Evolutionary conservation across 2,888 invertebrate species (phyloP), one percentile per base, ranked within the genome.

Genomic region (Aphrophora alni): DNA sequence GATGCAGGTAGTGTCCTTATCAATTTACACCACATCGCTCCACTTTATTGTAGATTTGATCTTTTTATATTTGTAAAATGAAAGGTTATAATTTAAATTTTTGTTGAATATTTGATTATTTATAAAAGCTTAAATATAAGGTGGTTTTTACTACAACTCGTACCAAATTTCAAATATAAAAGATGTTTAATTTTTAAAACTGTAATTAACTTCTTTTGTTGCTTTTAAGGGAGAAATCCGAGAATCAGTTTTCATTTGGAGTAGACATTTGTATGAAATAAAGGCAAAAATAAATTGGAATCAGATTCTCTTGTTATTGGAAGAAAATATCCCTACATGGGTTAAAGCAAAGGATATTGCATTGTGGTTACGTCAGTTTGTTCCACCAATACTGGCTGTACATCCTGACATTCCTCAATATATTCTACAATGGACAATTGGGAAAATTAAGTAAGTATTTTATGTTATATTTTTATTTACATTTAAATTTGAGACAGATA

Each of bases 221-320:
- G 8, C 8, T 33, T 85, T 86, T 28, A 82, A 89, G 88, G 84
- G 86, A 71, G 75, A 85, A 70, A 85, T 88, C 69, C 86, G 87
- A 68, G 85, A 87, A 81, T 86, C 87, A 1, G 85, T 86, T 25
- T 85, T 87, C 69, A 85, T 89, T 44, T 89, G 89, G 88, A 85
- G 86, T 1, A 86, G 88, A 51, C 88, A 88, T 82, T 83, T 86
- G 51, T 82, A 86, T 38, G 85, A 85, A 74, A 85, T 88, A 38
- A 82, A 84, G 8, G 82, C 84, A 24, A 38, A 84, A 25, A 73
- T 89, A 38, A 84, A 86, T 21, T 77, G 82, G 5, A 85, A 86
- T 25, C 83, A 82, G 38, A 84, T 80, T 21, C 59, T 59, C 21
- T 51, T 76, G 10, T 28, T 78, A 21, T 72, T 83, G 17, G 27